Conservation (phyloP, 2,113 vertebrate species). For the Pogona vitticeps region DNA sequence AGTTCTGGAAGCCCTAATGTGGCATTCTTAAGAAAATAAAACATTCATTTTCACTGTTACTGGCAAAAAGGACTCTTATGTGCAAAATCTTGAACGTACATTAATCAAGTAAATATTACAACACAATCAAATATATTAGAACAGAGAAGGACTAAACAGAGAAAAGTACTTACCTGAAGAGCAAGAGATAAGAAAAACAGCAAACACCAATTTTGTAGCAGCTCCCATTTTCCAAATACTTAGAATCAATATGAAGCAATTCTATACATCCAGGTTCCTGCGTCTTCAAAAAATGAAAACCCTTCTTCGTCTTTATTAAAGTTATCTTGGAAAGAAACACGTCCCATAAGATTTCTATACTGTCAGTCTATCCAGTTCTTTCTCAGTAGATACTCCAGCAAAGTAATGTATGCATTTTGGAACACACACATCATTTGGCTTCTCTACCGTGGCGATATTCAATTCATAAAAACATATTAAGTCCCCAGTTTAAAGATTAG, state of each 20-base stretch:
- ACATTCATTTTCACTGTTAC: background rate
- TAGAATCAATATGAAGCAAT: slow-evolving; percentile 69
- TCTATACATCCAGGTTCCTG: slow-evolving; percentile 75
- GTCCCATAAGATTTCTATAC: slow-evolving; percentile 49
- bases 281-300: slow-evolving; percentile 73
- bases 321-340: slow-evolving; percentile 53
- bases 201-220: slow-evolving; percentile 96
- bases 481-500: slow-evolving; percentile 55
- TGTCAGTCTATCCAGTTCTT: slow-evolving; percentile 41
- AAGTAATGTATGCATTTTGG: slow-evolving; percentile 59
- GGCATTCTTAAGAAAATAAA: background rate
- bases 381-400: slow-evolving; percentile 38
- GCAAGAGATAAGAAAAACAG: slow-evolving; percentile 98
- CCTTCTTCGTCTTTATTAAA: slow-evolving; percentile 73
- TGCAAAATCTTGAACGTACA: background rate
- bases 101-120: background rate
- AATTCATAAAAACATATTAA: slow-evolving; percentile 64
- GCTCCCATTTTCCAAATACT: slow-evolving; percentile 93
- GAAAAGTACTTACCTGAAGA: slow-evolving; percentile 91
- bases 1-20: fast-evolving
- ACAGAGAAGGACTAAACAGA: background rate
- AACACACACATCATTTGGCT: slow-evolving; percentile 71
- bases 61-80: background rate
- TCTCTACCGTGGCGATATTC: slow-evolving; percentile 68
- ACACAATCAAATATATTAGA: background rate